phyloP scores from a whole-genome alignment of 2,797 vertebrate species.

The Falco berigora region DNA sequence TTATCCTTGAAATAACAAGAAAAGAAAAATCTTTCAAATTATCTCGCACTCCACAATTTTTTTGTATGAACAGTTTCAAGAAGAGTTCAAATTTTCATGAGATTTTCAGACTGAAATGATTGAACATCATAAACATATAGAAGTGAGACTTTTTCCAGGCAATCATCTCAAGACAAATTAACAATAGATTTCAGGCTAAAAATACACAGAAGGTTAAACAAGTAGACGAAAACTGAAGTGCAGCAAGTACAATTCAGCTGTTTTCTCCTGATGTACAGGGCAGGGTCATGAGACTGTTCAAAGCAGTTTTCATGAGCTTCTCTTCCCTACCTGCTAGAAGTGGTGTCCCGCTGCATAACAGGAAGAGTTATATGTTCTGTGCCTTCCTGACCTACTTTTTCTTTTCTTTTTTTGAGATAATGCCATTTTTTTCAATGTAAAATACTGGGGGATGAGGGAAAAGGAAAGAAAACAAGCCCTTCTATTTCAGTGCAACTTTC shows the following conservation, averaged over 20 bases:
- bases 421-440: background rate
- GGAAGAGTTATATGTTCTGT: background rate
- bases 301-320: background rate
- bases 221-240: background rate
- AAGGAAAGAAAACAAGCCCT: background rate
- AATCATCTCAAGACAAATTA: background rate
- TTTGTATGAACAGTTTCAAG: background rate
- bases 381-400: background rate
- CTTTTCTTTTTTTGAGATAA: background rate
- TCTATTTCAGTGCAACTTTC: background rate
- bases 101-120: background rate
- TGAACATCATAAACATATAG: background rate
- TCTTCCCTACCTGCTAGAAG: background rate
- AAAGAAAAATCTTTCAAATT: background rate
- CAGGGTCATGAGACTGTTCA: background rate
- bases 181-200: background rate
- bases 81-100: background rate
- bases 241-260: background rate
- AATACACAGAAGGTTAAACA: background rate
- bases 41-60: background rate
- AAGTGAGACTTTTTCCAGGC: background rate
- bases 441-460: background rate
- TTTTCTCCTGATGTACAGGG: background rate
- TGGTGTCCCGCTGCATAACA: fast-evolving
- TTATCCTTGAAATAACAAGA: background rate